Evolutionary conservation across 2,113 vertebrate species (phyloP).

Genomic region (Nyctibius bracteatus): DNA sequence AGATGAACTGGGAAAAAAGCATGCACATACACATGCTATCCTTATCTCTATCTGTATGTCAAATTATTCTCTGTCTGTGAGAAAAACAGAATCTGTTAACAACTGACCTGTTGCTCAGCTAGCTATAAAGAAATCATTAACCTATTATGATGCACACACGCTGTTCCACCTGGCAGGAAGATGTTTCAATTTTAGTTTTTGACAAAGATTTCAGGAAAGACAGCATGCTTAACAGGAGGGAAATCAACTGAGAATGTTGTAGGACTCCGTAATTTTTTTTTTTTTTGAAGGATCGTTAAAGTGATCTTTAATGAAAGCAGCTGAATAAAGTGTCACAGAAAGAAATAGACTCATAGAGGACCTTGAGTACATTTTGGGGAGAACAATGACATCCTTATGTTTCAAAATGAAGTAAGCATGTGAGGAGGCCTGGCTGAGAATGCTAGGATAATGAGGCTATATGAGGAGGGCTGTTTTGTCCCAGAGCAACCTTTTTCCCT

Average conservation of each 20-base stretch:
- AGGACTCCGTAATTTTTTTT: neutral
- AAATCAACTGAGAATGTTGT: neutral
- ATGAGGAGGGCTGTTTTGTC: neutral
- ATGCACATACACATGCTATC: neutral
- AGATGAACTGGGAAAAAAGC: neutral
- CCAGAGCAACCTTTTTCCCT: neutral
- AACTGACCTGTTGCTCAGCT: slow-evolving; percentile 22
- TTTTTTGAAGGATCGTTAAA: neutral
- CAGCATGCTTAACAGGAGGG: neutral
- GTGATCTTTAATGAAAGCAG: neutral
- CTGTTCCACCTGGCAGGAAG: slow-evolving; percentile 20
- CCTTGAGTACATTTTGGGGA: neutral
- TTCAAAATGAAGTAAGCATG: neutral
- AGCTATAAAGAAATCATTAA: slow-evolving; percentile 43
- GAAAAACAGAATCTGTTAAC: neutral
- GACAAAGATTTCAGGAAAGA: neutral
- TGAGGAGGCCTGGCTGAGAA: neutral
- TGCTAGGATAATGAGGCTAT: neutral
- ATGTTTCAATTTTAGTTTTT: slow-evolving; percentile 12
- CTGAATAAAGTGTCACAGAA: neutral
- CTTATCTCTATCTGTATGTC: neutral
- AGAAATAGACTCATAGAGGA: neutral
- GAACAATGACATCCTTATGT: neutral
- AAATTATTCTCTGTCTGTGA: neutral
- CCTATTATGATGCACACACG: neutral